phyloP scores from a whole-genome alignment of 92 coral and sea anemone species.

The Muricea muricata region DNA sequence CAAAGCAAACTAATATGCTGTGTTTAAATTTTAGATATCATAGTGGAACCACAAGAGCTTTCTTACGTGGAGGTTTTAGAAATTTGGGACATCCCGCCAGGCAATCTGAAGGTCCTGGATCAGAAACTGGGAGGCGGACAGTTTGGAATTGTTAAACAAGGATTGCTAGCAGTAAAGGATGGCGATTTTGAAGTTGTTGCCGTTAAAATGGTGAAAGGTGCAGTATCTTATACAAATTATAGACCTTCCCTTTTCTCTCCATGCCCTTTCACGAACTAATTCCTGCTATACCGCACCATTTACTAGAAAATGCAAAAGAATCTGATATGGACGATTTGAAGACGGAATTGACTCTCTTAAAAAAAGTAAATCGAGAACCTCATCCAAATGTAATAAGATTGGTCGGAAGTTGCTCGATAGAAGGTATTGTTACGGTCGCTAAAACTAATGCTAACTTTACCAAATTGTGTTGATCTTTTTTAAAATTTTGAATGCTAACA shows the following conservation, averaged over 20 bases:
- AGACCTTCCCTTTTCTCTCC: background rate
- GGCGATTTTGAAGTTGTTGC: constrained; percentile 72
- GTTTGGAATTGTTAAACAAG: too few species aligned
- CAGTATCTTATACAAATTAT: background rate
- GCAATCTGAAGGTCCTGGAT: constrained; percentile 61
- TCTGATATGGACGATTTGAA: too few species aligned
- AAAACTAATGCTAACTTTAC: too few species aligned
- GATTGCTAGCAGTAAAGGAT: too few species aligned
- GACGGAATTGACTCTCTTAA: constrained; percentile 70
- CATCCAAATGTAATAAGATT: constrained; percentile 79
- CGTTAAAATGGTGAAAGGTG: constrained; percentile 85
- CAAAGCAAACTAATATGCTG: too few species aligned
- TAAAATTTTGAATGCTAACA: too few species aligned
- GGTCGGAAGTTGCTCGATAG: constrained; percentile 81
- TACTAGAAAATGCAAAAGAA: too few species aligned
- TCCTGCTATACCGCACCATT: too few species aligned
- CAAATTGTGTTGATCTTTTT: too few species aligned
- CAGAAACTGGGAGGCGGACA: constrained; percentile 82
- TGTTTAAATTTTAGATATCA: too few species aligned
- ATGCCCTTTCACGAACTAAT: constrained; percentile 52
- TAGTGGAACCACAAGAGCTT: too few species aligned
- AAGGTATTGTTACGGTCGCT: too few species aligned
- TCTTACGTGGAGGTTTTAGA: constrained; percentile 23
- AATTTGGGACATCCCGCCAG: constrained; percentile 81
- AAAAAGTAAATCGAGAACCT: constrained; percentile 65